Conservation (phyloP, 2,888 invertebrate genomes). For the Palloptera scutellata region DNA sequence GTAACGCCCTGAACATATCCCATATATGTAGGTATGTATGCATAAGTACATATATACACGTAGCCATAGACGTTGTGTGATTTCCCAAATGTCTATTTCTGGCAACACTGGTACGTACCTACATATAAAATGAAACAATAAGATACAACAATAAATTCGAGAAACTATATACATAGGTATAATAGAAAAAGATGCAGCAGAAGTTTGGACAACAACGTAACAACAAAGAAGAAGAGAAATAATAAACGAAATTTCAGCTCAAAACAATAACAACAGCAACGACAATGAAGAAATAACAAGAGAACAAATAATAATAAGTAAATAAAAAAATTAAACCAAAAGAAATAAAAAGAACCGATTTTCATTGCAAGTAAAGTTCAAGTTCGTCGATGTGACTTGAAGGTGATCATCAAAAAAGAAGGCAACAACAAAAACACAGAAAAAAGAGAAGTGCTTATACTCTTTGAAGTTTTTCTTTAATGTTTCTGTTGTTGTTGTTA, state of each 20-base stretch:
- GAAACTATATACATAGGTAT: too few relatives aligned
- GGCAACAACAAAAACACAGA: neutral
- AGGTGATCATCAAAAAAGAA: too few relatives aligned
- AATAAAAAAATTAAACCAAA: conserved; percentile 1
- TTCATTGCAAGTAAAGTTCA: conserved; percentile 56
- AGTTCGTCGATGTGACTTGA: conserved; percentile 34
- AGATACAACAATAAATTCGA: neutral
- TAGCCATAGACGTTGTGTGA: too few relatives aligned
- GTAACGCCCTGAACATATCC: too few relatives aligned
- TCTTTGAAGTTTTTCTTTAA: neutral
- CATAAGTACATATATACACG: too few relatives aligned
- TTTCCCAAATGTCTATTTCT: too few relatives aligned
- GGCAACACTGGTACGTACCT: too few relatives aligned
- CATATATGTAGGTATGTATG: too few relatives aligned
- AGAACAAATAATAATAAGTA: too few relatives aligned
- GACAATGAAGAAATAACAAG: neutral
- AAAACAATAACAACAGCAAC: conserved; percentile 1
- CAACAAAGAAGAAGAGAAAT: too few relatives aligned
- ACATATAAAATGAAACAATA: too few relatives aligned
- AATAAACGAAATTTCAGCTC: neutral
- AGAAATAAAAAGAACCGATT: conserved; percentile 40
- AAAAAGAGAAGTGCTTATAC: too few relatives aligned
- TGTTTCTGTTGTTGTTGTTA: neutral
- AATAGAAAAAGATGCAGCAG: neutral
- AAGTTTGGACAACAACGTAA: neutral